Evolutionary conservation across 2,888 invertebrate species (phyloP).

Genomic region (Himalopsyche kuldschensis): DNA sequence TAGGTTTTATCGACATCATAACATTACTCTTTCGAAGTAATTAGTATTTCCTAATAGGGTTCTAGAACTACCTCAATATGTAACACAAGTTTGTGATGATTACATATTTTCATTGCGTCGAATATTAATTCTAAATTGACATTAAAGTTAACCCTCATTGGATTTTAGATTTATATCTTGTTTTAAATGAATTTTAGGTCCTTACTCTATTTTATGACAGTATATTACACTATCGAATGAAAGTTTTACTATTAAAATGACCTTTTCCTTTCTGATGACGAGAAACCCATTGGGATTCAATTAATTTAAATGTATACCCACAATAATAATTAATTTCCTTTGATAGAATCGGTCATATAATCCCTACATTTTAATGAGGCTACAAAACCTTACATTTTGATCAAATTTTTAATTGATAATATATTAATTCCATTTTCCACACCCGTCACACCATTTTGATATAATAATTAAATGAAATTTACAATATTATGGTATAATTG

Average conservation of each 20-base stretch:
- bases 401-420: not conserved
- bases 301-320: not conserved
- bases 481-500: too few relatives aligned
- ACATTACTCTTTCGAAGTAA: too few relatives aligned
- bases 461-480: too few relatives aligned
- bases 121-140: too few relatives aligned
- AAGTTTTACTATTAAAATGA: not conserved
- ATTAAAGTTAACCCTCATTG: not conserved
- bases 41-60: too few relatives aligned
- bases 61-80: too few relatives aligned
- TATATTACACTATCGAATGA: not conserved
- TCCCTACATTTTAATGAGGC: not conserved
- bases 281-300: not conserved
- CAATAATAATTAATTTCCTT: not conserved
- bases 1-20: too few relatives aligned
- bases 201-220: not conserved
- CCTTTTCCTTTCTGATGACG: not conserved
- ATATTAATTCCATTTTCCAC: too few relatives aligned
- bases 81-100: too few relatives aligned
- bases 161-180: not conserved
- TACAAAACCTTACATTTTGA: not conserved
- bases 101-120: too few relatives aligned
- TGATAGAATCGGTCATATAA: not conserved
- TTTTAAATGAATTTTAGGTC: not conserved
- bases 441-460: too few relatives aligned